A percentile compares a stretch with the other conserved stretches of the same genome.
Evolutionary conservation across 2,113 vertebrate species (phyloP).

Genomic region (Chrysemys picta): DNA sequence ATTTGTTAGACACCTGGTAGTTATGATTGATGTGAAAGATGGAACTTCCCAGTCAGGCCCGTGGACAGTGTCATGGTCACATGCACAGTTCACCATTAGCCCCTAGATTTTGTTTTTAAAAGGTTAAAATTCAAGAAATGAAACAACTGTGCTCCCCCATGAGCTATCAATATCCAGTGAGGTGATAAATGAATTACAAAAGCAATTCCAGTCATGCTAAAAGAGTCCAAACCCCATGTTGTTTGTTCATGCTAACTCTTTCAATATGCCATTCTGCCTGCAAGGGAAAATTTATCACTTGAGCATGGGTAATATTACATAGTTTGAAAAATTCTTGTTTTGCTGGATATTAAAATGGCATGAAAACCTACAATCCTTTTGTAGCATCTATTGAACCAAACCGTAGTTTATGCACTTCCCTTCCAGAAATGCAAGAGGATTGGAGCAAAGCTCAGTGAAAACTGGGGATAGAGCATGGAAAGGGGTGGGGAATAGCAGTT

Average conservation of each 20-base stretch:
- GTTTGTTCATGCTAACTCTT: slow-evolving; percentile 52
- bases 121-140: slow-evolving; percentile 32
- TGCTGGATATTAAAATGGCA: not conserved
- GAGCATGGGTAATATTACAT: not conserved
- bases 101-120: not conserved
- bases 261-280: slow-evolving; percentile 19
- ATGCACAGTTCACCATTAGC: not conserved
- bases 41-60: accelerated
- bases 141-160: not conserved
- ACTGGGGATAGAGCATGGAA: not conserved
- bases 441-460: not conserved
- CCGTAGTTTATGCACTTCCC: not conserved
- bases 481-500: not conserved
- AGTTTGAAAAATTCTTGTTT: not conserved
- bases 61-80: not conserved
- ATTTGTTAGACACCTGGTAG: accelerated
- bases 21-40: not conserved
- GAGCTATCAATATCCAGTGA: not conserved
- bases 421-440: not conserved
- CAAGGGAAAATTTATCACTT: not conserved
- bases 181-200: slow-evolving; percentile 49
- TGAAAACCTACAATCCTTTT: not conserved
- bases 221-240: slow-evolving; percentile 48
- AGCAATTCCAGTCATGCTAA: slow-evolving; percentile 52
- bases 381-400: not conserved